A percentile compares a stretch with the other conserved stretches of the same genome.
Evolutionary conservation across 2,113 vertebrate genomes (phyloP).

Genomic region (Steatornis caripensis): DNA sequence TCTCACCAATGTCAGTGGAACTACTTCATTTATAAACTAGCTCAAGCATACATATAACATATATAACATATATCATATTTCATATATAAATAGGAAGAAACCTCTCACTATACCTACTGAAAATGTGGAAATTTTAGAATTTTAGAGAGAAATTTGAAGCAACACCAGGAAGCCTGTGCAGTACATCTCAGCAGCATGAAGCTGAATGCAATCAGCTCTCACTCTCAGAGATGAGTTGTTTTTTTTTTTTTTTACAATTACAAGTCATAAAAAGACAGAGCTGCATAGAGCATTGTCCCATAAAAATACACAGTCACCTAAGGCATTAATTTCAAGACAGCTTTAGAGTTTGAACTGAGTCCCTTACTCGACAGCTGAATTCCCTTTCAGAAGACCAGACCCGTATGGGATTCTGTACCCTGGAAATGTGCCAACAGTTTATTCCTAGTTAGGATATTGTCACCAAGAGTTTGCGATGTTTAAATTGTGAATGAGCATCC

Average conservation of each 20-base stretch:
- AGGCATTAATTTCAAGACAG: background rate
- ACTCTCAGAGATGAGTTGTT: background rate
- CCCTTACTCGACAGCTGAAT: background rate
- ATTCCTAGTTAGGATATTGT: background rate
- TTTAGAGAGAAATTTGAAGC: background rate
- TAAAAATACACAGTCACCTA: background rate
- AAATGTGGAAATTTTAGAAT: background rate
- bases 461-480: background rate
- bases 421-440: background rate
- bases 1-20: background rate
- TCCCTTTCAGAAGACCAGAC: background rate
- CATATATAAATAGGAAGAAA: background rate
- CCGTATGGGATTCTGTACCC: rapidly evolving
- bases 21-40: background rate
- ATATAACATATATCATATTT: background rate
- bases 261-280: background rate
- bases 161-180: background rate
- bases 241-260: background rate
- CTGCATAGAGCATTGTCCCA: background rate
- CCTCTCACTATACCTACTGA: background rate
- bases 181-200: background rate
- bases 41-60: background rate
- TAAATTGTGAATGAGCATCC: background rate
- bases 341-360: background rate
- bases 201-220: background rate